Evolutionary conservation across 2,113 vertebrate species (phyloP).

Genomic region (Melanotaenia duboulayi): DNA sequence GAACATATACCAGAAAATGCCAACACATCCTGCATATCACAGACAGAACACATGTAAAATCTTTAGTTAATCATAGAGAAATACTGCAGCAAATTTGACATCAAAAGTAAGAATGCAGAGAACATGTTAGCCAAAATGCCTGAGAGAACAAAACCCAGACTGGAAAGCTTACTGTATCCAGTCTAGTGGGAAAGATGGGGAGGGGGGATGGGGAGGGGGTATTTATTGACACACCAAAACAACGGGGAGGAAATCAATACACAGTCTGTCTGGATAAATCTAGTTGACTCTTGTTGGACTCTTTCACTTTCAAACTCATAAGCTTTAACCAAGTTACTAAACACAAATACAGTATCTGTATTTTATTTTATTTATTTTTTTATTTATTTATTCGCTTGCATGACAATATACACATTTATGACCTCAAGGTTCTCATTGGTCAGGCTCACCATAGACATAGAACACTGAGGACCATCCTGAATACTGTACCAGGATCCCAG

Average conservation of each 20-base stretch:
- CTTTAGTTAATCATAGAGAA: conserved; percentile 3
- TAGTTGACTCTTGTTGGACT: conserved; percentile 72
- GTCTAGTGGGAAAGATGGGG: conserved; percentile 31
- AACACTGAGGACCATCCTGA: conserved; percentile 98
- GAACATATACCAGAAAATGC: conserved; percentile 98
- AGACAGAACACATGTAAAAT: conserved; percentile 21
- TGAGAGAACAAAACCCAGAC: conserved; percentile 56
- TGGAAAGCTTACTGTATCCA: conserved; percentile 56
- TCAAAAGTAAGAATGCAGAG: conserved; percentile 3
- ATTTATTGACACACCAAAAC: conserved; percentile 74
- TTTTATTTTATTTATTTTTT: background rate
- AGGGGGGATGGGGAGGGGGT: conserved; percentile 15
- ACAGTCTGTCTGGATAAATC: conserved; percentile 69
- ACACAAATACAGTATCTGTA: background rate
- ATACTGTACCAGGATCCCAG: conserved; percentile 97
- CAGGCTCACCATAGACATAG: conserved; percentile 93
- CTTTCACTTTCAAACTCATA: conserved; percentile 27
- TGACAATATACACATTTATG: conserved; percentile 3
- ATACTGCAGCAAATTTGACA: conserved; percentile 13
- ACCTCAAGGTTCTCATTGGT: background rate
- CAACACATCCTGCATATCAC: conserved; percentile 87
- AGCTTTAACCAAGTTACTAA: conserved; percentile 29
- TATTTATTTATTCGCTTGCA: background rate
- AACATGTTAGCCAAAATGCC: conserved; percentile 45
- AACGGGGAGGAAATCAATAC: conserved; percentile 71